A percentile compares a stretch with the other conserved stretches of the same genome.
Conservation (phyloP, 2,113 vertebrate genomes). For the Limanda limanda region DNA sequence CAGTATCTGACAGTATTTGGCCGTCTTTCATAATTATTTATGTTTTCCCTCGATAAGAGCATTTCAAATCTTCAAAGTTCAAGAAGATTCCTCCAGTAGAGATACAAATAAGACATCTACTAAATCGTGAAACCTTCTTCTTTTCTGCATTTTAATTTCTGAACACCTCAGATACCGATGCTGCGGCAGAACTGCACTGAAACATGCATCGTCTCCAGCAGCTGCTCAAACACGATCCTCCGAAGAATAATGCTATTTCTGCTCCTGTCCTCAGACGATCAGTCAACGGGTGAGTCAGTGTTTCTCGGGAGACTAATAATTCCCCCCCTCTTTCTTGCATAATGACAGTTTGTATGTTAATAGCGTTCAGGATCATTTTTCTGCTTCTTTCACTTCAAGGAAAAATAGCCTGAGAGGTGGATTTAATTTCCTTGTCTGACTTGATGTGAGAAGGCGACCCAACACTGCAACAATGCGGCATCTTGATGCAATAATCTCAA, state of each 20-base stretch:
- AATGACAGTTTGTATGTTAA: conserved; percentile 67
- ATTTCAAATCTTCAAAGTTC: no score
- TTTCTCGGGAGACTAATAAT: conserved; percentile 55
- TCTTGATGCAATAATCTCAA: conserved; percentile 99
- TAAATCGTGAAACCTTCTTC: no score
- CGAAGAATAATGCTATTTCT: neutral
- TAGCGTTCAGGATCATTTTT: conserved; percentile 74
- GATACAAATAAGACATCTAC: no score
- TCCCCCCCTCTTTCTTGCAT: conserved; percentile 39
- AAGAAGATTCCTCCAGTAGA: no score
- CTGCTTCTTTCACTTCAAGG: conserved; percentile 68
- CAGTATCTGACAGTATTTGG: no score
- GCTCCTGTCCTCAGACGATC: conserved; percentile 36
- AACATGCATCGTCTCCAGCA: neutral
- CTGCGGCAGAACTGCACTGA: neutral
- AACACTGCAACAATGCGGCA: conserved; percentile 92
- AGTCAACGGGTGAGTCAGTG: conserved; percentile 56
- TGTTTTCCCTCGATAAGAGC: no score
- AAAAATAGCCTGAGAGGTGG: conserved; percentile 75
- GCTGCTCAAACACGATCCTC: neutral
- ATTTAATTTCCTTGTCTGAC: conserved; percentile 94
- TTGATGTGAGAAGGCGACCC: conserved; percentile 88
- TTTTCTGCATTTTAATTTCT: no score
- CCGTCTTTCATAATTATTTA: no score
- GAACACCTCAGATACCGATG: neutral